Base-by-base conservation (phyloP, 1,140 invertebrate species). In the Trichoplusia ni region DNA sequence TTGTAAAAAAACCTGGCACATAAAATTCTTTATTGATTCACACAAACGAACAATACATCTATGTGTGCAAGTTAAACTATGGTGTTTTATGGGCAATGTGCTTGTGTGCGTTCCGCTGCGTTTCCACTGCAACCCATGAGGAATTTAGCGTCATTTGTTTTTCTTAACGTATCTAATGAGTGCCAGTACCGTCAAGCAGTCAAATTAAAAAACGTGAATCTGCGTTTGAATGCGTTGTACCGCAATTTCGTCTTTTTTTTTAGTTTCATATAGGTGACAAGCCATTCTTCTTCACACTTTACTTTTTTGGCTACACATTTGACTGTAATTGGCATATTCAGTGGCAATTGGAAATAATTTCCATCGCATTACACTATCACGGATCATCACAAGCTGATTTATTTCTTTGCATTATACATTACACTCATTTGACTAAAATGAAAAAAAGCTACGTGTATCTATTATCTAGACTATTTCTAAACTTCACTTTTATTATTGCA, bases 21-120 rank as follows among this genome's bases (percentile, higher is more conserved):
- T 65, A 51, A 65, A 51, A 59, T 51, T 51, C 63, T 58, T 42
- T 42, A 51, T 65, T 65, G 42, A 65, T 65, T 65, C 51, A 53
- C 33, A 29, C 40, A 44, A 42, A 33, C 40, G 46, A 31, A 60
- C 37, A 42, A 9, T 13, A 13, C 11, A 18, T 35, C 29, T 13
- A 29, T 14, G 54, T 44, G 18, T 31, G 38, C 18, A 16, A 3
- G 13, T 35, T 46, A 42, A 29, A 21, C 19, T n/a, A 14, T 37
- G 7, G 9, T 19, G 3, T 7, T 9, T 25, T n/a, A n/a, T n/a
- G n/a, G n/a, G n/a, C n/a, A n/a, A 8, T 33, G 25, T 60, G 6
- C 8, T 0, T 42, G 11, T 42, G 47, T 44, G 14, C 13, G 38
- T 42, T 7, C n/a, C 42, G 13, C 18, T 58, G 25, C 54, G 21